Conservation (phyloP, 2,888 invertebrate species). For the Tillus elongatus region DNA sequence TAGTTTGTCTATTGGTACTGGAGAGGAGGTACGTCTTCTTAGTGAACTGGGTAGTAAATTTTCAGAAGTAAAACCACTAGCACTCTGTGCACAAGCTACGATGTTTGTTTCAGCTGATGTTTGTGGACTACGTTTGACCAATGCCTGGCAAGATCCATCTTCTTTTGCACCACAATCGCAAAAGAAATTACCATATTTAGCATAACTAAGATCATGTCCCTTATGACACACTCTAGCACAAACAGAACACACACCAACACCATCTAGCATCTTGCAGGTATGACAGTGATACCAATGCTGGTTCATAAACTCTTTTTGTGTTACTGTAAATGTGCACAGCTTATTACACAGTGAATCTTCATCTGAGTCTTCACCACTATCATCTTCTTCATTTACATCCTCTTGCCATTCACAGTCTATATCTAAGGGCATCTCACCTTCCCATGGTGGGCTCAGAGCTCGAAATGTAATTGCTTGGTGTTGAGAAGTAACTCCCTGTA, state of each 20-base stretch:
- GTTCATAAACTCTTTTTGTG: conserved; percentile 91
- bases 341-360: conserved; percentile 85
- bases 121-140: conserved; percentile 54
- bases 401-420: conserved; percentile 80
- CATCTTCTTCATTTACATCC: conserved; percentile 83
- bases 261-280: conserved; percentile 97
- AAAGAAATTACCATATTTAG: conserved; percentile 98
- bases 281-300: conserved; percentile 99
- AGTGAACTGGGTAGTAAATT: conserved; percentile 47
- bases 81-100: conserved; percentile 18
- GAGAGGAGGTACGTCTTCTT: conserved; percentile 54
- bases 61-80: not conserved
- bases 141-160: conserved; percentile 65
- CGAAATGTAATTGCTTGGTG: conserved; percentile 31
- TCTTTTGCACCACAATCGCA: conserved; percentile 98
- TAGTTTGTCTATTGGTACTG: conserved; percentile 42
- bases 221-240: conserved; percentile 96
- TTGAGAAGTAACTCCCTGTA: conserved; percentile 35
- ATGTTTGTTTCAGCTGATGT: conserved; percentile 27
- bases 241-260: conserved; percentile 95
- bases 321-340: conserved; percentile 92
- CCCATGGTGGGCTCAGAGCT: conserved; percentile 65
- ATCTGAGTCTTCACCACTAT: conserved; percentile 91
- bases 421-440: conserved; percentile 64
- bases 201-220: conserved; percentile 93